Evolutionary conservation across 2,888 invertebrate genomes (phyloP).

Genomic region (Graphium colonna): DNA sequence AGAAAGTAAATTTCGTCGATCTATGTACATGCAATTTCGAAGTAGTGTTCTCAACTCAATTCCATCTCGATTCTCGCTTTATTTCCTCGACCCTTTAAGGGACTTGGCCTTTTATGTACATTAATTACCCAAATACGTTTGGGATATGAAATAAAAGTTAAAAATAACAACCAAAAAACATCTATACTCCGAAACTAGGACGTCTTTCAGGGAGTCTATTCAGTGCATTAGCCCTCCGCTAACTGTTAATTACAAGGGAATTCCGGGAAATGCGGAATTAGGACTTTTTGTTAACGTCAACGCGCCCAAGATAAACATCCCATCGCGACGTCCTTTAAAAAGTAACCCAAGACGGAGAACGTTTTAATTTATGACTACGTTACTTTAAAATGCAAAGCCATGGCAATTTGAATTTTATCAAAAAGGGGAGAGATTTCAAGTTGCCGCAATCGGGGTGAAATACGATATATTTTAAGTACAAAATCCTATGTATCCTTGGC

Average conservation of each 20-base stretch:
- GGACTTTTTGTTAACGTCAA: constrained; percentile 22
- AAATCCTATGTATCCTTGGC: constrained; percentile 23
- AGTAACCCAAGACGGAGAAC: constrained; percentile 22
- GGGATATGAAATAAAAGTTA: no score
- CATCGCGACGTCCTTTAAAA: constrained; percentile 22
- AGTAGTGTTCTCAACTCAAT: no score
- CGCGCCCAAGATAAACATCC: constrained; percentile 23
- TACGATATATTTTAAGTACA: constrained; percentile 21
- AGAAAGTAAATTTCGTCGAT: no score
- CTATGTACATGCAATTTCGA: no score
- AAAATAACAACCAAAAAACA: no score
- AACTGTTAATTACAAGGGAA: constrained; percentile 9
- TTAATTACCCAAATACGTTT: no score
- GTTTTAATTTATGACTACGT: constrained; percentile 24
- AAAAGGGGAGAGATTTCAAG: not conserved
- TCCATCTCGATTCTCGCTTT: no score
- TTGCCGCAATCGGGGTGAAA: not conserved
- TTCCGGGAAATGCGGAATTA: constrained; percentile 22
- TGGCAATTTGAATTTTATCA: constrained; percentile 3
- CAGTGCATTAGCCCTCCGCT: not conserved
- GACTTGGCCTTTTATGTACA: no score
- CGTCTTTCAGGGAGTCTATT: no score
- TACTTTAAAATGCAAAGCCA: constrained; percentile 9
- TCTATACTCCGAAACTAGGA: no score
- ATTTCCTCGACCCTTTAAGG: no score